Evolutionary conservation across 2,113 vertebrate species (phyloP).

Genomic region (Suricata suricatta): DNA sequence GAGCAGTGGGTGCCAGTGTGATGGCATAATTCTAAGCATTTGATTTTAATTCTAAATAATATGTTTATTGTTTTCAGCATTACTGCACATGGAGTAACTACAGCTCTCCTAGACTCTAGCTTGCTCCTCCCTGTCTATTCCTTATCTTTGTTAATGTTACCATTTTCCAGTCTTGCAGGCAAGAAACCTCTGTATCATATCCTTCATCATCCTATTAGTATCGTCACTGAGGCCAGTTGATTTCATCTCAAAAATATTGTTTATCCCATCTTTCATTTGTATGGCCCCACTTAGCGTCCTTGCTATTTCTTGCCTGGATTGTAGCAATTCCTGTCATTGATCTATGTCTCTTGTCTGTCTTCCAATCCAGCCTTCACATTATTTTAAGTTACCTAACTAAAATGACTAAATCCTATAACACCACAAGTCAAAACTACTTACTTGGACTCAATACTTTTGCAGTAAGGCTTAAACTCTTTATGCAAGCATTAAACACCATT

Average conservation of each 20-base stretch:
- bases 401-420: neutral
- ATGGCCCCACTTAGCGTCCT: neutral
- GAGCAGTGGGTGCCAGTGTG: neutral
- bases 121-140: neutral
- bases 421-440: neutral
- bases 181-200: slow-evolving; percentile 26
- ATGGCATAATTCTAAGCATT: slow-evolving; percentile 44
- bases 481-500: neutral
- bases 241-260: slow-evolving; percentile 7
- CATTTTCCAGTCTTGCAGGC: neutral
- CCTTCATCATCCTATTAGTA: neutral
- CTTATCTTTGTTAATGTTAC: slow-evolving; percentile 51
- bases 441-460: neutral
- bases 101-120: neutral
- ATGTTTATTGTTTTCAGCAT: slow-evolving; percentile 51
- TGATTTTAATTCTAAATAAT: slow-evolving; percentile 60
- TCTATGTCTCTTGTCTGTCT: neutral
- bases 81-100: slow-evolving; percentile 13
- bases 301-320: slow-evolving; percentile 1
- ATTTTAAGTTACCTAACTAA: neutral
- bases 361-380: neutral
- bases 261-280: neutral
- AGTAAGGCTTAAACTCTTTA: neutral
- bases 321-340: neutral
- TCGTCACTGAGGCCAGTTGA: neutral